A percentile compares a stretch with the other conserved stretches of the same genome.
Conservation (phyloP, 2,888 invertebrate genomes). For the Caenorhabditis uteleia region DNA sequence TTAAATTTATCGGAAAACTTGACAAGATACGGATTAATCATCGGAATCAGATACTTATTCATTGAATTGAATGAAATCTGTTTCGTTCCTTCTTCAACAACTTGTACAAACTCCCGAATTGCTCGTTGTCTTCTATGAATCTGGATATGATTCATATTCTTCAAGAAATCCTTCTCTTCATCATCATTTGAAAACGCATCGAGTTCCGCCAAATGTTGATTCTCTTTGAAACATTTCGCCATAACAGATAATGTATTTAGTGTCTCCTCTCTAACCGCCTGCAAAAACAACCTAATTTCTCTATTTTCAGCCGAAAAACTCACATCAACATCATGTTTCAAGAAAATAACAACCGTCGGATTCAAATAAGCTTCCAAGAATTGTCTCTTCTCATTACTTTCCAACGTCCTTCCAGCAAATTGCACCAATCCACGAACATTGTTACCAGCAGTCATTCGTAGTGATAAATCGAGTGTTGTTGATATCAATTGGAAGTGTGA, state of each 20-base stretch:
- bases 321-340: conserved; percentile 30
- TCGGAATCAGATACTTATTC: conserved; percentile 84
- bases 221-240: conserved; percentile 65
- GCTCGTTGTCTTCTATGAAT: conserved; percentile 85
- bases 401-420: conserved; percentile 21
- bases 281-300: conserved; percentile 4
- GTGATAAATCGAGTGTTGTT: conserved; percentile 49
- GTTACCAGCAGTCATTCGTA: conserved; percentile 46
- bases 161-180: conserved; percentile 84
- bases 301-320: conserved; percentile 2
- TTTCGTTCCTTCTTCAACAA: conserved; percentile 63
- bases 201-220: conserved; percentile 68
- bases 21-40: conserved; percentile 82
- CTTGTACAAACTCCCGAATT: conserved; percentile 75
- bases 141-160: conserved; percentile 74
- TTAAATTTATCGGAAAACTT: conserved; percentile 79
- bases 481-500: conserved; percentile 36
- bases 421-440: conserved; percentile 41
- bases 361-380: conserved; percentile 20
- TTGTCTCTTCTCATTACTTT: conserved; percentile 11
- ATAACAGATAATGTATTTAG: conserved; percentile 82
- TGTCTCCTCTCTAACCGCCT: conserved; percentile 81
- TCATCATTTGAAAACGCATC: conserved; percentile 34
- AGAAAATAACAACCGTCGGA: conserved; percentile 22
- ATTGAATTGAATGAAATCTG: conserved; percentile 35